Base-by-base conservation (phyloP, 1,140 invertebrate species). In the Tetragonula clypearis region DNA sequence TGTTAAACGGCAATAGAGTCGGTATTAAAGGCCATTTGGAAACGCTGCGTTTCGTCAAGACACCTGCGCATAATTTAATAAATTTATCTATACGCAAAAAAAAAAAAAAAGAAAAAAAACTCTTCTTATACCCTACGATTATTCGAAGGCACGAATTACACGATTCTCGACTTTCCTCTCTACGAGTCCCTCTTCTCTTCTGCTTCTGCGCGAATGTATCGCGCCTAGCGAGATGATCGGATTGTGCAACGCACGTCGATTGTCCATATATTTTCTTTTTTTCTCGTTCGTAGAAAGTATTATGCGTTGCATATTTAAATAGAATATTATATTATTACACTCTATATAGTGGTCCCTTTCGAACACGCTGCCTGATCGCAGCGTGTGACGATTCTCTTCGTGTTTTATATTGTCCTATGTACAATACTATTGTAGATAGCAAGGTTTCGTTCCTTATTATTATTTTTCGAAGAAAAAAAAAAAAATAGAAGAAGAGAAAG, bases 371-470 rank as follows among this genome's bases (percentile, higher is more conserved):
- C 53, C 87, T 91, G 91, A 23, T 76, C 41, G 35, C 35, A 87
- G 83, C 85, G 49, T n/a, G 86, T 8, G 84, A 87, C 73, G 82
- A 91, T 86, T 86, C 82, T 9, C 6, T 88, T 30, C 55, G 65
- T 71, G 23, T 75, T 56, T 23, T 41, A 87, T 91, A 71, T 89
- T 84, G 65, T 85, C 91, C 80, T 93, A 94, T 94, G 86, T 94
- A 94, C 93, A 93, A 93, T 92, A 89, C 87, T 92, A 93, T 91
- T 89, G 85, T 90, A 90, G 88, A 86, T 91, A 93, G 92, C 91
- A 93, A 93, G 92, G 89, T 92, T 86, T 87, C 88, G 91, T 90
- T 92, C 89, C 90, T 91, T 93, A 91, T 88, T 71, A 35, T 66
- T 74, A 84, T 93, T 35, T 58, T 49, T 8, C 41, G 41, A 49